phyloP scores from a whole-genome alignment of 2,888 invertebrate genomes.

The Scotopteryx bipunctaria region DNA sequence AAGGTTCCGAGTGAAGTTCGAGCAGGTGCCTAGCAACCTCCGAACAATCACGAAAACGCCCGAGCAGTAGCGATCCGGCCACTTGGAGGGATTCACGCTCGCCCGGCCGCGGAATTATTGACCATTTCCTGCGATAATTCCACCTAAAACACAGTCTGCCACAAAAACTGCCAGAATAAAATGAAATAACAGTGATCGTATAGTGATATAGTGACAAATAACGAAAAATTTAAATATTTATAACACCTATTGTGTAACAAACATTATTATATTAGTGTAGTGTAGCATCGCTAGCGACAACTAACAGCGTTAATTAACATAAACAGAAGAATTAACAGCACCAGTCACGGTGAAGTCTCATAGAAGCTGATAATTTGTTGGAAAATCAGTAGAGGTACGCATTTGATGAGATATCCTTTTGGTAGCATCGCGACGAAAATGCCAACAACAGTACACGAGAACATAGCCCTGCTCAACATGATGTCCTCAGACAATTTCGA shows the following conservation, averaged over 20 bases:
- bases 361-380: conserved; percentile 36
- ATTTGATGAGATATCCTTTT: conserved; percentile 46
- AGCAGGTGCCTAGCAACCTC: conserved; percentile 35
- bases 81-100: conserved; percentile 62
- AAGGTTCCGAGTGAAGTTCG: conserved; percentile 52
- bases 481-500: conserved; percentile 91
- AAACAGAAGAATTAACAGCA: conserved; percentile 42
- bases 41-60: conserved; percentile 59
- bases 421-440: conserved; percentile 53
- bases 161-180: conserved; percentile 53
- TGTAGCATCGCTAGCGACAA: conserved; percentile 52
- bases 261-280: conserved; percentile 52
- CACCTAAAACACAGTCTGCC: conserved; percentile 54
- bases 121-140: conserved; percentile 70
- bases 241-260: conserved; percentile 51
- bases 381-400: conserved; percentile 31
- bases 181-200: conserved; percentile 49
- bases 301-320: conserved; percentile 59
- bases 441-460: conserved; percentile 74
- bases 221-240: conserved; percentile 44
- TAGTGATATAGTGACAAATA: conserved; percentile 61
- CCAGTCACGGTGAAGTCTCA: conserved; percentile 27
- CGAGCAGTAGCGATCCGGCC: conserved; percentile 74
- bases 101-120: conserved; percentile 68
- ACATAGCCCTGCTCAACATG: conserved; percentile 85